Conservation (phyloP, 1,140 invertebrate genomes). For the Magallana angulata region DNA sequence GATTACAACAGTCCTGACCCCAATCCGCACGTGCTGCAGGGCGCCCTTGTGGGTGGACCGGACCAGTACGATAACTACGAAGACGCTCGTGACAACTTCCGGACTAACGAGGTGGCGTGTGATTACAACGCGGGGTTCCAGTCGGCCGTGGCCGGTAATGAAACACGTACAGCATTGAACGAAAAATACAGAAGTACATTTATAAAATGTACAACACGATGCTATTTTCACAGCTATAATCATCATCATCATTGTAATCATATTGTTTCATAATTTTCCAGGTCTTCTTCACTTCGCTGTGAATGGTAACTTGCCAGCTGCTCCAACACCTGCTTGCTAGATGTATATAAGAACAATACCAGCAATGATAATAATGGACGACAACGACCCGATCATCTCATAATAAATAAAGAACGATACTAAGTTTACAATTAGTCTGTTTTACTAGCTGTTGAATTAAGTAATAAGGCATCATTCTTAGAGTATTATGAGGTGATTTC, state of each 20-base stretch:
- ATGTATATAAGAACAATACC: too few relatives aligned
- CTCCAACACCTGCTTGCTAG: neutral
- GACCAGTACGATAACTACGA: constrained; percentile 66
- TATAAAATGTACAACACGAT: neutral
- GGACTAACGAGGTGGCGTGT: constrained; percentile 73
- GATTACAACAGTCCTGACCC: constrained; percentile 47
- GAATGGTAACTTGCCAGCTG: constrained; percentile 45
- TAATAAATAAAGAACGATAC: too few relatives aligned
- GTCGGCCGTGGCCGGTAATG: constrained; percentile 59
- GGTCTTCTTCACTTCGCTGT: constrained; percentile 46
- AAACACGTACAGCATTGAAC: neutral
- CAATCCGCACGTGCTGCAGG: constrained; percentile 60
- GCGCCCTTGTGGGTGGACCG: constrained; percentile 76
- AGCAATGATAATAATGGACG: too few relatives aligned
- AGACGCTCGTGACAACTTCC: constrained; percentile 68
- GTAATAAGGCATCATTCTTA: too few relatives aligned
- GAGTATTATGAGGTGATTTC: too few relatives aligned
- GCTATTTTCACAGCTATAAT: neutral
- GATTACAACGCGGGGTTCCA: constrained; percentile 78
- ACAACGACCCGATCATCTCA: too few relatives aligned
- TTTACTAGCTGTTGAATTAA: too few relatives aligned
- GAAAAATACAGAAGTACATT: too few relatives aligned
- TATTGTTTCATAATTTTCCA: constrained; percentile 35
- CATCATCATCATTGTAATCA: neutral
- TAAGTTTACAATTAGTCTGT: too few relatives aligned